phyloP scores from a whole-genome alignment of 2,113 vertebrate species.

The Rhipidura dahli region DNA sequence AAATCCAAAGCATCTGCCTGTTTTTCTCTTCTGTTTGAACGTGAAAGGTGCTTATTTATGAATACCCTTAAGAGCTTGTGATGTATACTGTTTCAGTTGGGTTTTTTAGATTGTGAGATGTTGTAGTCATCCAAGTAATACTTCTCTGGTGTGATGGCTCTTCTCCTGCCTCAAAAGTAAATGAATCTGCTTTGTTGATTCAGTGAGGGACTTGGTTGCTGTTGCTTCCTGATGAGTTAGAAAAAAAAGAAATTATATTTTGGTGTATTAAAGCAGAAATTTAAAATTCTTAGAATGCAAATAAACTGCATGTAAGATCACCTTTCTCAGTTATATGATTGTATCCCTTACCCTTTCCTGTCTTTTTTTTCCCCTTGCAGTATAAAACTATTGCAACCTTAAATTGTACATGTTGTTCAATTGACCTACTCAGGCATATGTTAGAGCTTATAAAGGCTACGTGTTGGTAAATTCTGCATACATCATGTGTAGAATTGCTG shows the following conservation, averaged over 20 bases:
- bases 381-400: background rate
- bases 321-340: rapidly evolving
- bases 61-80: background rate
- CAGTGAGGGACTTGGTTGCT: background rate
- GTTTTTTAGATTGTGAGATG: background rate
- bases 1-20: background rate
- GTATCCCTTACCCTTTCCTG: background rate
- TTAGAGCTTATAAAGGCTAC: background rate
- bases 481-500: background rate
- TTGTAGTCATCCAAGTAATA: background rate
- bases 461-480: background rate
- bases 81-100: background rate
- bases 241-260: background rate
- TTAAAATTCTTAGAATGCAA: background rate
- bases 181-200: background rate
- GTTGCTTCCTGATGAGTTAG: background rate
- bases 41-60: background rate
- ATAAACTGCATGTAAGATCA: background rate
- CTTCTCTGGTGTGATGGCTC: background rate
- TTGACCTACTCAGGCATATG: background rate
- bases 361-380: background rate
- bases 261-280: background rate
- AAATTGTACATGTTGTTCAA: background rate
- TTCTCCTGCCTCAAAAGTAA: background rate
- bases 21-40: background rate